Evolutionary conservation across 2,113 vertebrate species (phyloP), one percentile per base, ranked within the genome.

Genomic region (Pangasianodon gigas): DNA sequence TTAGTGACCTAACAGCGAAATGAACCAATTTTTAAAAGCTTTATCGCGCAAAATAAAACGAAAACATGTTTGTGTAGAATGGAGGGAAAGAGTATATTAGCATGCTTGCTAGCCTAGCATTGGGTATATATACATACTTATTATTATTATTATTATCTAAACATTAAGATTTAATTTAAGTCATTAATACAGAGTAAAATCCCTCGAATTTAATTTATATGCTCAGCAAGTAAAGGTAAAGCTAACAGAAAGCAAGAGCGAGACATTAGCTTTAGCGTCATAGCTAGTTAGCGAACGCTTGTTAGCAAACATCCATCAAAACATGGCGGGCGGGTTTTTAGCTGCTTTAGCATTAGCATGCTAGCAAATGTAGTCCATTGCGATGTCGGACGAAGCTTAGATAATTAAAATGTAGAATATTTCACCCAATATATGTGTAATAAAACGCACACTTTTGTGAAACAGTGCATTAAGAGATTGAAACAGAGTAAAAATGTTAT

Each of bases 281-380:
- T 74, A 14, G 89, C 89, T 21, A 52, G 69, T 29, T 74, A 88
- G 83, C 90, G 87, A 67, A 84, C 29, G 52, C 52, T 56, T 83
- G 85, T 88, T 89, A 91, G 90, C 60, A 37, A 89, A 84, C 83
- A 65, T 58, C 58, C 74, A 89, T 87, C 86, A 87, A 90, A 84
- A 91, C 89, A 84, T 91, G 86, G 86, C 86, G 56, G 84, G 89
- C 74, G 58, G 48, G 56, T 29, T 69, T 71, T 62, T 26, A 82
- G 44, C 56, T 29, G 83, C 84, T 29, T 74, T 79, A 65, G 82
- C 48, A 56, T 86, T 82, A 90, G 89, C 84, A 46, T 58, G 89
- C 89, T 86, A 90, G 37, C 84, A 58, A 86, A 80, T 81, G 89
- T 86, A 90, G 84, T 81, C 58, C 71, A 44, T 46, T 32, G 52